These are phyloP conservation scores for Caenorhabditis japonica DNA, from an alignment of 2,888 invertebrate species.

Conservation along the genomic window DNA sequence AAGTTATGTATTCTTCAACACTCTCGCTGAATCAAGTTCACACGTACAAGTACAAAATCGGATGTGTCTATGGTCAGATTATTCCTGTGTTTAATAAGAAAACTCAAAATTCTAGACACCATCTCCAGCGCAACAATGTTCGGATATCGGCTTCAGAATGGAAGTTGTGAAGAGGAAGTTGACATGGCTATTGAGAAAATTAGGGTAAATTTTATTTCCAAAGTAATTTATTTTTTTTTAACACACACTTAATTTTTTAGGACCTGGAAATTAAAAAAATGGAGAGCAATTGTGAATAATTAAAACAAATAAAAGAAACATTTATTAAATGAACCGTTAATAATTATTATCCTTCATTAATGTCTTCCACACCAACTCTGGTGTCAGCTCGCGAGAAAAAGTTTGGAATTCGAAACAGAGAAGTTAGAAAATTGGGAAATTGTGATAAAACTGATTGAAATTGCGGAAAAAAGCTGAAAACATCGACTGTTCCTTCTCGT, in stretches of 20 bases:
- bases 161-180: constrained; percentile 11
- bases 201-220: constrained; percentile 5
- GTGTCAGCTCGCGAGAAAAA: constrained; percentile 30
- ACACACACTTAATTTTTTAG: not conserved
- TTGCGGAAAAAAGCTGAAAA: constrained; percentile 27
- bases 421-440: constrained; percentile 24
- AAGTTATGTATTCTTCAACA: constrained; percentile 32
- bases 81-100: not conserved
- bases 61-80: constrained; percentile 20
- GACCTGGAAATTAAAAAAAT: not conserved
- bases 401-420: constrained; percentile 19
- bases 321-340: not conserved
- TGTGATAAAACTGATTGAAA: constrained; percentile 22
- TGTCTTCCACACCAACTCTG: constrained; percentile 5
- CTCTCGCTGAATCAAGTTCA: constrained; percentile 6
- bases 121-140: constrained; percentile 32
- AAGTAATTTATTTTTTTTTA: not conserved
- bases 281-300: too few relatives aligned
- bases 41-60: constrained; percentile 4
- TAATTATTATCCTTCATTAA: not conserved
- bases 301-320: constrained; percentile 10
- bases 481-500: too few relatives aligned
- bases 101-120: constrained; percentile 13
- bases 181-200: constrained; percentile 16
- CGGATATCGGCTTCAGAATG: constrained; percentile 23